phyloP scores from a whole-genome alignment of 2,888 invertebrate genomes.

The Adelognathus sp. region DNA sequence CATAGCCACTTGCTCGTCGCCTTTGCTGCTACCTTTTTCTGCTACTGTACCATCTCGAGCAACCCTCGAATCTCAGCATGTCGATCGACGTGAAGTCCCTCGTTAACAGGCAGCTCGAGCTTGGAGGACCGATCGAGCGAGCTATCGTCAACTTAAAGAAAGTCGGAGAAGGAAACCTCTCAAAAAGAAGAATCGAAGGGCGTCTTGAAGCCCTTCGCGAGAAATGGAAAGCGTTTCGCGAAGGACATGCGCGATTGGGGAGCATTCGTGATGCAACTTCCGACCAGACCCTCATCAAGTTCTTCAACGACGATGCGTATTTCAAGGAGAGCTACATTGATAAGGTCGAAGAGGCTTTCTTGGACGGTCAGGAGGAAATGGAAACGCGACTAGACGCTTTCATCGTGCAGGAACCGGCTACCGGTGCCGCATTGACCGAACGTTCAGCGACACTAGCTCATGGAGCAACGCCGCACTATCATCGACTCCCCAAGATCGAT shows the following conservation, averaged over 20 bases:
- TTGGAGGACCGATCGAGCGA: background rate
- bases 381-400: background rate
- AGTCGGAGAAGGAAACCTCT: background rate
- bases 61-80: background rate
- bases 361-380: background rate
- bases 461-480: background rate
- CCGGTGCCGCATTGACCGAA: background rate
- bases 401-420: background rate
- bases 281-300: background rate
- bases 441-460: background rate
- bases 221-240: background rate
- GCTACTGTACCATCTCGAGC: background rate
- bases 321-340: background rate
- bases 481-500: background rate
- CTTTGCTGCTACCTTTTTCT: background rate
- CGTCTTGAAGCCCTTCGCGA: background rate
- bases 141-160: background rate
- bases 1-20: too few species aligned
- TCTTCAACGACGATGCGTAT: background rate
- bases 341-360: background rate
- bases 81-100: background rate
- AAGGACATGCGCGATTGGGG: background rate
- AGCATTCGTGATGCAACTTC: background rate
- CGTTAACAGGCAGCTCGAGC: background rate
- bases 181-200: background rate